These are phyloP conservation scores for Coracopsis vasa DNA, from an alignment of 2,113 vertebrate genomes.

Conservation along the genomic window DNA sequence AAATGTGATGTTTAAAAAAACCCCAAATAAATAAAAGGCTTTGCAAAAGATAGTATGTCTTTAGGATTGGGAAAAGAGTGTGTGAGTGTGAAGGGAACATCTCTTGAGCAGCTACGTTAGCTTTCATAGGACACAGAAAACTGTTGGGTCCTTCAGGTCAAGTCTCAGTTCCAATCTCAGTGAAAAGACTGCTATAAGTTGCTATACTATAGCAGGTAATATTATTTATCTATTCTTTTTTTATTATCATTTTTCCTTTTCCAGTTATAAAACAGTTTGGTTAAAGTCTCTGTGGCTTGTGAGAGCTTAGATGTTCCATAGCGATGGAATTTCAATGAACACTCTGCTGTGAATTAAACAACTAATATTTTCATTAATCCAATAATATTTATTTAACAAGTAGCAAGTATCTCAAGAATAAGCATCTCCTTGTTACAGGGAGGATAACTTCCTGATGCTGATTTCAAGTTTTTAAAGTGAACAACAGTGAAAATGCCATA, in stretches of 20 bases:
- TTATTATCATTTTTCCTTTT: neutral
- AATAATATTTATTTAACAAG: neutral
- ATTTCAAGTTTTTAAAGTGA: neutral
- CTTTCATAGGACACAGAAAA: neutral
- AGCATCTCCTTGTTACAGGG: neutral
- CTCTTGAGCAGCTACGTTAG: neutral
- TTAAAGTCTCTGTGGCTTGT: neutral
- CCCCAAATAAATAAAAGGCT: neutral
- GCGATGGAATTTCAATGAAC: neutral
- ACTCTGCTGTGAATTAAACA: neutral
- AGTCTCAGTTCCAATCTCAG: neutral
- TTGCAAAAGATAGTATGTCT: neutral
- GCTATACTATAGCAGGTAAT: neutral
- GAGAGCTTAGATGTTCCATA: neutral
- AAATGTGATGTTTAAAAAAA: neutral
- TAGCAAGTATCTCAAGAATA: neutral
- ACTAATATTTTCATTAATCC: neutral
- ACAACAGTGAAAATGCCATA: neutral
- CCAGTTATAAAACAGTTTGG: neutral
- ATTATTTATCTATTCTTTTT: neutral
- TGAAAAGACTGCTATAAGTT: neutral
- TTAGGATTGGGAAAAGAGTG: neutral
- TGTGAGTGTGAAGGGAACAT: neutral
- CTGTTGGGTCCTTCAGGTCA: neutral
- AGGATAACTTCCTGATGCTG: neutral